Evolutionary conservation across 2,797 vertebrate species (phyloP).

Genomic region (Propithecus deckenii): DNA sequence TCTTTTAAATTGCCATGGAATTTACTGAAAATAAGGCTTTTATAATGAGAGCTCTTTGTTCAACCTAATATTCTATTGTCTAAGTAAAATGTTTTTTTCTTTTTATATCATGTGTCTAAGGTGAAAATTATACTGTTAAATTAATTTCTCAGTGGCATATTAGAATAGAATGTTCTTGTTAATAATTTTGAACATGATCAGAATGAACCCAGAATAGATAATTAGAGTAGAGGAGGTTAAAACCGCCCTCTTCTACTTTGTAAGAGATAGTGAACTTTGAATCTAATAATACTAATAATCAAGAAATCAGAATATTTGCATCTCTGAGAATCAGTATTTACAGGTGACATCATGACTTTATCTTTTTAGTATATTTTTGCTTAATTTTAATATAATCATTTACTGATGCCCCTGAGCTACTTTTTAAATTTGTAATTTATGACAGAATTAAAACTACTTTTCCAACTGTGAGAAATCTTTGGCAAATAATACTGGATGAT

Average conservation of each 20-base stretch:
- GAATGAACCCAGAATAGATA: neutral
- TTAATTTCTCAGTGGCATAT: conserved; percentile 26
- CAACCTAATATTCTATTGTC: neutral
- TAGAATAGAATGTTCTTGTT: conserved; percentile 1
- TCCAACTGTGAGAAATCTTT: neutral
- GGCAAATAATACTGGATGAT: neutral
- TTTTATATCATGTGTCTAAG: neutral
- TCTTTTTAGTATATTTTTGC: neutral
- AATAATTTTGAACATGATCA: neutral
- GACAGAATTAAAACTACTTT: neutral
- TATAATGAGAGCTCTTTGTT: neutral
- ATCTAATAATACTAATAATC: conserved; percentile 23
- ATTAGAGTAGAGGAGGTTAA: neutral
- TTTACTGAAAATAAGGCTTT: conserved; percentile 30
- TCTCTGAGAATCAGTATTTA: neutral
- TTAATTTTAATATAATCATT: conserved; percentile 42
- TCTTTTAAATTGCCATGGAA: conserved; percentile 28
- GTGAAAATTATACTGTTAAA: neutral
- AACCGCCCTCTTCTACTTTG: neutral
- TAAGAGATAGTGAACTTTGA: neutral
- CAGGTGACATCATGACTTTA: neutral
- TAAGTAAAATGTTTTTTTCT: neutral
- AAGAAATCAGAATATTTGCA: neutral
- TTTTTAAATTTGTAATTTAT: conserved; percentile 20
- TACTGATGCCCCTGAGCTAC: neutral